phyloP scores from a whole-genome alignment of 2,888 invertebrate species.

The Nebria brevicollis region DNA sequence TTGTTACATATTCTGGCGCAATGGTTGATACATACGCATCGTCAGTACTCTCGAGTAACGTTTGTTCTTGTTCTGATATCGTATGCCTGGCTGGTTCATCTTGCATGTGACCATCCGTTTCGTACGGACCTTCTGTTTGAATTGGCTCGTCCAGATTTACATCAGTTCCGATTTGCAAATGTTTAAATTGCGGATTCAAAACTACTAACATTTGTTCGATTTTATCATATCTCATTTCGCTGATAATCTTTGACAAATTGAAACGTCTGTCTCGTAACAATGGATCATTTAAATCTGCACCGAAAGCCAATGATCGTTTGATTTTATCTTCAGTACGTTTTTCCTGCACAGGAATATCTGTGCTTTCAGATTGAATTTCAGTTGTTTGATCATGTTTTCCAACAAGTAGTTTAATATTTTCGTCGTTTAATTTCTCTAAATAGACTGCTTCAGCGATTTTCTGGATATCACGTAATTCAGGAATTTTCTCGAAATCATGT shows the following conservation, averaged over 20 bases:
- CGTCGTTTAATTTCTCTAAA: background rate
- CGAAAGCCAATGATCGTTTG: background rate
- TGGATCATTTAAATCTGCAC: background rate
- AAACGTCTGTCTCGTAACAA: background rate
- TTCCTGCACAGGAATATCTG: background rate
- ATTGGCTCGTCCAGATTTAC: conserved; percentile 69
- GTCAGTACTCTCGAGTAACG: conserved; percentile 53
- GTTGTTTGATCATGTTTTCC: no score
- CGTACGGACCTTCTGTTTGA: conserved; percentile 69
- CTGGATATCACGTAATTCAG: background rate
- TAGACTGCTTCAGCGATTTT: background rate
- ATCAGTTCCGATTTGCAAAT: conserved; percentile 42
- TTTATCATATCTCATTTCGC: background rate
- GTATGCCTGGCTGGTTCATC: conserved; percentile 68
- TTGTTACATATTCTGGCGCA: conserved; percentile 69
- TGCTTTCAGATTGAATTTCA: background rate
- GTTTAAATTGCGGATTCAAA: background rate
- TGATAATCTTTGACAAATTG: background rate
- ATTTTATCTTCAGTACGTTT: background rate
- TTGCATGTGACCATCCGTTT: conserved; percentile 65
- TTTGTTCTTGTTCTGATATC: conserved; percentile 50
- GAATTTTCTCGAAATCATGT: background rate
- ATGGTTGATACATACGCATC: conserved; percentile 67
- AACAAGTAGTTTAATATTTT: no score
- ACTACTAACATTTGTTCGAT: background rate